Evolutionary conservation across 2,797 vertebrate genomes (phyloP), one percentile per base, ranked within the genome.

Genomic region (Chaetophractus vellerosus): DNA sequence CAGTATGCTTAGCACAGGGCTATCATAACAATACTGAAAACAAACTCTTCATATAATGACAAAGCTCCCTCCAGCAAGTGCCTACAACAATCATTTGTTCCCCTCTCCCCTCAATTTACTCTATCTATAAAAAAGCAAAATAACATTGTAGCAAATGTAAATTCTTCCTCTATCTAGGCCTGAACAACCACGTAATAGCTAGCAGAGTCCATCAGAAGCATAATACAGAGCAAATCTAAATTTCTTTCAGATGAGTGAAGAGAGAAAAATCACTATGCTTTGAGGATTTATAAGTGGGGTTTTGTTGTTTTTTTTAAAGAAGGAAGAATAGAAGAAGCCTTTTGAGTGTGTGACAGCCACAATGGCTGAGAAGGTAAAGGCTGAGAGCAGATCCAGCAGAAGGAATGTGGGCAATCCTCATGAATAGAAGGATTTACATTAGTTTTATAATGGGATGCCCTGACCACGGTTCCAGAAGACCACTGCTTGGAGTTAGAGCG

Each of bases 401-500:
- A 90, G 31, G 41, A n/a, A 26, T n/a, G 28, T 0, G 4, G 33
- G 7, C 28, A 6, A 15, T 21, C 21, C 31, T 52, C 48, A 33
- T 26, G 9, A 28, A 26, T 26, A 28, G 63, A 84, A 66, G 31
- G 26, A 26, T 75, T 4, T 64, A 14, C 41, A 21, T 19, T 33
- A 45, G 74, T 41, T 41, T 72, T 33, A 41, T 24, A 33, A 36
- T 19, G 9, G 50, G 55, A 86, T 33, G 26, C 52, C n/a, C 23
- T 26, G 18, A 48, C 36, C 38, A 31, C 2, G 99, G 99, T 99
- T 84, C 99, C 99, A 86, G 99, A 99, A 98, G 99, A 99, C 93
- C 99, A 99, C 0, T 99, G 99, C 87, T 99, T 99, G 38, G 99
- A 99, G 96, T 99, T 99, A 0, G 99, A 99, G 0, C 99, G 99